Percentiles rank a stretch among this genome's conserved stretches.
Conservation (phyloP, 2,888 invertebrate species). For the Epirrhoe alternata region DNA sequence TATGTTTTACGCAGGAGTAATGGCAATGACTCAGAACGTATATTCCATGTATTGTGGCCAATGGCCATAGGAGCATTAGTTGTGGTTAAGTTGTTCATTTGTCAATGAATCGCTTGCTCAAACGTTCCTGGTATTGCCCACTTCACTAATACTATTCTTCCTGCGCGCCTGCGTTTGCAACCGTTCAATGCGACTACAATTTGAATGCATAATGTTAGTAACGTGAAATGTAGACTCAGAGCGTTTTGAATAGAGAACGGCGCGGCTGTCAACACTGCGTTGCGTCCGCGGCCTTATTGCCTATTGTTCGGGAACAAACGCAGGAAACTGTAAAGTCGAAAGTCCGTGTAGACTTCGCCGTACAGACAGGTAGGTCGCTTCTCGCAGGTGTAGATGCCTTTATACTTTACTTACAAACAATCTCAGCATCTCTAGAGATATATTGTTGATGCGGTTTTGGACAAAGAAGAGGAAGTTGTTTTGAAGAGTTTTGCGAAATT, state of each 20-base stretch:
- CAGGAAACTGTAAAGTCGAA: constrained; percentile 83
- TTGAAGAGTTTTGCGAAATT: constrained; percentile 66
- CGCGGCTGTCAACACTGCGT: constrained; percentile 63
- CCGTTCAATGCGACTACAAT: constrained; percentile 39
- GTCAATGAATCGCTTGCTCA: constrained; percentile 34
- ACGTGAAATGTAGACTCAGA: constrained; percentile 59
- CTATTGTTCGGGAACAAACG: constrained; percentile 81
- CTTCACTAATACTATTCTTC: constrained; percentile 31
- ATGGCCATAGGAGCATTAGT: constrained; percentile 16
- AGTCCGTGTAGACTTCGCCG: constrained; percentile 77
- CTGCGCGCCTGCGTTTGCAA: constrained; percentile 36
- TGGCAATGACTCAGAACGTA: neutral
- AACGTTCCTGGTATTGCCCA: constrained; percentile 33
- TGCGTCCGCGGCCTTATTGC: constrained; percentile 69
- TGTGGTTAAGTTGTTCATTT: constrained; percentile 33
- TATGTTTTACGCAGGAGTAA: neutral
- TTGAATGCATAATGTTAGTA: constrained; percentile 62
- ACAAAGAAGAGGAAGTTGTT: constrained; percentile 80
- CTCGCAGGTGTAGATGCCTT: constrained; percentile 65
- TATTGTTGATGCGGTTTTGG: constrained; percentile 58
- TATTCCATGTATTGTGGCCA: neutral
- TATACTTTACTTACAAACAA: constrained; percentile 27
- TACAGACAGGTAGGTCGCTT: constrained; percentile 77
- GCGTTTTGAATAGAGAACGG: constrained; percentile 70
- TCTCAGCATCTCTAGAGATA: constrained; percentile 28